These are phyloP conservation scores for Pachyrhynchus sulphureomaculatus DNA, from an alignment of 1,140 invertebrate species.

Conservation along the genomic window DNA sequence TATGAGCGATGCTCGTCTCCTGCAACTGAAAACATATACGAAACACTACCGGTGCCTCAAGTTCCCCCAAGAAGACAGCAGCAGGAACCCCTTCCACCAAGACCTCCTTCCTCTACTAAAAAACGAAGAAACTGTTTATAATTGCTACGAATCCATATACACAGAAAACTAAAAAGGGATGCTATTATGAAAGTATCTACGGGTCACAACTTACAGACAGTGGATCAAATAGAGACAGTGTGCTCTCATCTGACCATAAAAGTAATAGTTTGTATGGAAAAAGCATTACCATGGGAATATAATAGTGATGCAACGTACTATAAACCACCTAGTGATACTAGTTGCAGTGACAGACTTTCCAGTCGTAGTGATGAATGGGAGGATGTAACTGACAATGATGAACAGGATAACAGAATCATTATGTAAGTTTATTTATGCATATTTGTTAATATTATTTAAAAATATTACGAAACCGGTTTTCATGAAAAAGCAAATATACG, in stretches of 20 bases:
- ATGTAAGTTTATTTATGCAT: constrained; percentile 52
- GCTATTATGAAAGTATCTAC: constrained; percentile 44
- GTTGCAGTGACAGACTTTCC: constrained; percentile 46
- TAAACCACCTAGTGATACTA: constrained; percentile 51
- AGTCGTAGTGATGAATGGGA: constrained; percentile 68
- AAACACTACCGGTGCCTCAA: constrained; percentile 37
- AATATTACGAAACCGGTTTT: too few relatives aligned
- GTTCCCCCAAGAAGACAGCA: constrained; percentile 19
- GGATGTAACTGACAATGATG: constrained; percentile 61
- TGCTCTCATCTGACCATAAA: constrained; percentile 63
- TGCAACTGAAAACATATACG: constrained; percentile 41
- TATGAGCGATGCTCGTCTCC: not conserved
- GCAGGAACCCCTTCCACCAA: constrained; percentile 39
- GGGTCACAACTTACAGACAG: constrained; percentile 43
- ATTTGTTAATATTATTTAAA: too few relatives aligned
- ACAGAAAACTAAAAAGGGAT: constrained; percentile 28
- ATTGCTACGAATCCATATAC: constrained; percentile 48
- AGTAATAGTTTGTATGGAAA: constrained; percentile 67
- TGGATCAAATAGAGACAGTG: constrained; percentile 55
- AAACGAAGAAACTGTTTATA: constrained; percentile 37
- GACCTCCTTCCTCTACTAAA: constrained; percentile 36
- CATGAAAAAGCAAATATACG: too few relatives aligned
- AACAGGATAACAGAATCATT: constrained; percentile 48
- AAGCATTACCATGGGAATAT: constrained; percentile 55
- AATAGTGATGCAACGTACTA: constrained; percentile 48